Evolutionary conservation across 2,113 vertebrate genomes (phyloP).

Genomic region (Brevimyrus niger): DNA sequence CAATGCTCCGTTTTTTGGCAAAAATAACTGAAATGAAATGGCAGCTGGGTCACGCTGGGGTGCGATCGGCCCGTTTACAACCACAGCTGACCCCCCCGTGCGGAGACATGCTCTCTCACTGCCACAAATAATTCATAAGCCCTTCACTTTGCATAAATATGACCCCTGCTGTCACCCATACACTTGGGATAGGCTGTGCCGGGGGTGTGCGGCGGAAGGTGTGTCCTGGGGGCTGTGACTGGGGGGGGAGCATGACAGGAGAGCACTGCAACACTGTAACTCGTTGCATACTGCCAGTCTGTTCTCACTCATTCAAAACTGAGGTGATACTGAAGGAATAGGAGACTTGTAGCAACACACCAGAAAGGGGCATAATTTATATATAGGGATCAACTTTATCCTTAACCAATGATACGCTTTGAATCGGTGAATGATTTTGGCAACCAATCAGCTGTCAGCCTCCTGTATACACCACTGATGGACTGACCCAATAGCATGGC

Average conservation of each 20-base stretch:
- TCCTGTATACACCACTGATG: too few species aligned
- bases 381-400: too few species aligned
- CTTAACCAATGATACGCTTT: too few species aligned
- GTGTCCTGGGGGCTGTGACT: not conserved
- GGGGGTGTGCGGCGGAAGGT: not conserved
- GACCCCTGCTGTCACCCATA: not conserved
- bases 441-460: too few species aligned
- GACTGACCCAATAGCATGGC: too few species aligned
- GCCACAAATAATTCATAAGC: constrained; percentile 21
- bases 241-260: not conserved
- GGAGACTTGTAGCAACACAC: not conserved
- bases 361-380: too few species aligned
- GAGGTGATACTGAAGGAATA: not conserved
- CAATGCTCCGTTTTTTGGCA: not conserved
- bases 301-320: not conserved
- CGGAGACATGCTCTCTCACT: not conserved
- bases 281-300: not conserved
- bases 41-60: not conserved
- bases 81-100: not conserved
- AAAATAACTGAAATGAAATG: not conserved
- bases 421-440: too few species aligned
- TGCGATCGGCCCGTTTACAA: constrained; percentile 42
- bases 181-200: not conserved
- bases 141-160: constrained; percentile 18
- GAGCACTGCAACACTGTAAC: not conserved